Evolutionary conservation across 2,113 vertebrate species (phyloP), one percentile per base, ranked within the genome.

Genomic region (Grus americana): DNA sequence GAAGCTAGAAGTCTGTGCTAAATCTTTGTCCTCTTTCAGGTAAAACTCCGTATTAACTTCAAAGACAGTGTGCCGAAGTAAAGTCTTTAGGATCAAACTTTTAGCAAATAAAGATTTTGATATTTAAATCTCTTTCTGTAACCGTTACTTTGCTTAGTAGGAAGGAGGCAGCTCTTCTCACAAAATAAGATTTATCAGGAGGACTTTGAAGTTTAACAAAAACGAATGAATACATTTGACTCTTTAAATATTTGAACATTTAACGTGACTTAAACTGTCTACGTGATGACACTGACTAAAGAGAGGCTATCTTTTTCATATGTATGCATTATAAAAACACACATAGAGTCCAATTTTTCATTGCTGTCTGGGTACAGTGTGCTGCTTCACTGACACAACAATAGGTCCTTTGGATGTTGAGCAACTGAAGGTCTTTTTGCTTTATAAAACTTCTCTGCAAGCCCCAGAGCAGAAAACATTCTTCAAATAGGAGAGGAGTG

Each of bases 61-160:
- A 93, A 96, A 95, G 79, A 21, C 46, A 38, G 4, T 34, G 27
- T 58, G 32, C 18, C 3, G 1, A 29, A 82, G 14, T 55, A 34
- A 86, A 74, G 21, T 62, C 67, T 88, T 80, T 30, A 74, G 63
- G 67, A 67, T 16, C 3, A 3, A 86, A 40, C 68, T 88, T 82
- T 26, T 19, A 86, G 57, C 67, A 94, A 92, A 79, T 79, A 19
- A 46, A 67, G 42, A 79, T 91, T 91, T 87, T 82, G 21, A 72
- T 94, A 87, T 79, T 87, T 87, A 63, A 79, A 87, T 91, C 30
- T 87, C 57, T 76, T 65, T 55, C 57, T 74, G 55, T 71, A 89
- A 46, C 42, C 0, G 3, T 75, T 88, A 15, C 47, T 89, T 81
- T 87, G 47, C 52, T 59, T 58, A 36, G 52, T 40, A 61, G 65